Base-by-base conservation (phyloP, 2,797 vertebrate species). In the Benthosema pterotum region DNA sequence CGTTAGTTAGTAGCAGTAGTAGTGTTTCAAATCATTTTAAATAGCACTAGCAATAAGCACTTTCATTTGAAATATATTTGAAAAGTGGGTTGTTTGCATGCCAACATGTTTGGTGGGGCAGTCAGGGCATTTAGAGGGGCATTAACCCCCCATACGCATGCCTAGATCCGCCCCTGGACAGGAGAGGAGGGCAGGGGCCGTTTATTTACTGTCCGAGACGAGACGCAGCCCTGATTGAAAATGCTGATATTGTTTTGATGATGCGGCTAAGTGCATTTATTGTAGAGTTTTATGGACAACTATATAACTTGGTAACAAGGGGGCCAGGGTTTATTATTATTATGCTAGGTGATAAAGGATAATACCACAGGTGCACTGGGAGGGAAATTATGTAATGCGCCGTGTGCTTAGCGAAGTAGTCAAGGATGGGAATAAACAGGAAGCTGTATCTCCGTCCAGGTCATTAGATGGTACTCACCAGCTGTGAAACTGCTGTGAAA, bases 251-350 rank as follows among this genome's bases (percentile, higher is more conserved):
- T 75, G 70, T 53, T 74, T 63, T 78, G 75, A 78, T 72, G 67
- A 71, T 81, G 57, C 63, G 52, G 58, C 63, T 78, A 84, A 85
- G 76, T 74, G 83, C 66, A 65, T 54, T 48, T 62, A 77, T 75
- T 57, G 75, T 67, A 52, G 66, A 57, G 48, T 82, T 87, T 87
- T 87, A 91, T 78, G 68, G 79, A n/a, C 70, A 49, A 76, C 85
- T 65, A 83, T 88, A 88, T 89, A 82, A 87, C 83, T 79, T 77
- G 76, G 82, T 77, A 83, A 90, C 82, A 89, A 84, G 79, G 79
- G 77, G 83, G 48, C 66, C 67, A 72, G 78, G 82, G 78, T 88
- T 90, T 88, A 87, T 87, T 87, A 83, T 90, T 88, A 87, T 87
- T 87, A 83, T 75, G 57, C 72, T 15, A 52, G 72, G 87, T 78